Evolutionary conservation across 2,797 vertebrate genomes (phyloP).

Genomic region (Ispidina picta): DNA sequence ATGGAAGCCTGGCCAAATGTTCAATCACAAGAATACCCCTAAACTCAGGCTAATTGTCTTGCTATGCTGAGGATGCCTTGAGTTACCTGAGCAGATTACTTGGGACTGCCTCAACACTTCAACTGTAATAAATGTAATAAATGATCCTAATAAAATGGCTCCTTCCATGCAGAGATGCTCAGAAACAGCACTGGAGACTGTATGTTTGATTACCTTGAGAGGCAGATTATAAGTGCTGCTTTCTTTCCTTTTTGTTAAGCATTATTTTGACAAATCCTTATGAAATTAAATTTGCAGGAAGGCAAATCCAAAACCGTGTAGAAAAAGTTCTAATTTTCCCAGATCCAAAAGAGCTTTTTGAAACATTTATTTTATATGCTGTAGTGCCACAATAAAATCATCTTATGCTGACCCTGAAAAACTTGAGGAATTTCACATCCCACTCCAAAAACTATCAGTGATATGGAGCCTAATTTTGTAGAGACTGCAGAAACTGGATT

Average conservation of each 20-base stretch:
- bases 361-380: neutral
- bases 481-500: neutral
- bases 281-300: neutral
- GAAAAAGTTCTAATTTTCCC: neutral
- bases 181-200: neutral
- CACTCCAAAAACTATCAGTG: neutral
- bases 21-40: neutral
- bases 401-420: neutral
- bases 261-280: neutral
- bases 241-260: neutral
- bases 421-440: neutral
- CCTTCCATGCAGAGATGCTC: neutral
- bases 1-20: neutral
- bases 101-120: neutral
- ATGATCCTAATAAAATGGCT: neutral
- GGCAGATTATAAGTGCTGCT: fast-evolving
- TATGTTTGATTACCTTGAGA: neutral
- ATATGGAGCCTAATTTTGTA: neutral
- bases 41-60: neutral
- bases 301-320: neutral
- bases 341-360: neutral
- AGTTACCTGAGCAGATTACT: neutral
- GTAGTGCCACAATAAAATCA: neutral
- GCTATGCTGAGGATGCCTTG: neutral
- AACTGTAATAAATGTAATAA: neutral